Base-by-base conservation (phyloP, 2,888 invertebrate genomes). In the Cinara cedri region DNA sequence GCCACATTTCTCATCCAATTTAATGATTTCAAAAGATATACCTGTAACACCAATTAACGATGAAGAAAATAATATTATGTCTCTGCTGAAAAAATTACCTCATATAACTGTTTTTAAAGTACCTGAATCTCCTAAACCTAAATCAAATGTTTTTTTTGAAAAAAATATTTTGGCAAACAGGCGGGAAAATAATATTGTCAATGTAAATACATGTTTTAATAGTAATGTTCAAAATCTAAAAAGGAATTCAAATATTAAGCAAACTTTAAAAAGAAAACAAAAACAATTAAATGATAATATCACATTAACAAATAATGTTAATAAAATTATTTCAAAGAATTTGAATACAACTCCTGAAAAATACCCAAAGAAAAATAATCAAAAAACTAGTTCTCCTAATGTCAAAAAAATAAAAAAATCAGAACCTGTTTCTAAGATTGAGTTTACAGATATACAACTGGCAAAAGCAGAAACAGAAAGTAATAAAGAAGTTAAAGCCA, bases 41-140 rank as follows among this genome's bases (percentile, higher is more conserved):
- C 34, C 63, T 63, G 42, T 34, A 21, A 51, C 8, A 0, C 16
- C 51, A 49, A 16, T 10, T 10, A 34, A 63, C 3, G 14, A 51
- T 54, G 51, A 34, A 63, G 26, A 63, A 14, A 63, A 34, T 34
- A 14, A 42, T 16, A 34, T 51, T 19, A 51, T 74, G 14, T 63
- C 60, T n/a, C n/a, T 34, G 34, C n/a, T 63, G 14, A 74, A 74
- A 51, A 74, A 63, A 51, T 49, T 74, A 21, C 74, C 74, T 1
- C 16, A 46, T 21, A 74, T 74, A 1, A 49, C 49, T 19, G n/a
- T 49, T 26, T 74, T 63, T 19, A 74, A 74, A 62, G 51, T 62
- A 19, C 74, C 74, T 49, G 26, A 62, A 62, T 10, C 46, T 51
- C 74, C 62, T 26, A 60, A 21, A 70, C 42, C 4, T 34, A 34